Percentiles rank a stretch among this genome's conserved stretches.
These are phyloP conservation scores for Pomacea canaliculata DNA, from an alignment of 2,888 invertebrate species.

Conservation along the genomic window DNA sequence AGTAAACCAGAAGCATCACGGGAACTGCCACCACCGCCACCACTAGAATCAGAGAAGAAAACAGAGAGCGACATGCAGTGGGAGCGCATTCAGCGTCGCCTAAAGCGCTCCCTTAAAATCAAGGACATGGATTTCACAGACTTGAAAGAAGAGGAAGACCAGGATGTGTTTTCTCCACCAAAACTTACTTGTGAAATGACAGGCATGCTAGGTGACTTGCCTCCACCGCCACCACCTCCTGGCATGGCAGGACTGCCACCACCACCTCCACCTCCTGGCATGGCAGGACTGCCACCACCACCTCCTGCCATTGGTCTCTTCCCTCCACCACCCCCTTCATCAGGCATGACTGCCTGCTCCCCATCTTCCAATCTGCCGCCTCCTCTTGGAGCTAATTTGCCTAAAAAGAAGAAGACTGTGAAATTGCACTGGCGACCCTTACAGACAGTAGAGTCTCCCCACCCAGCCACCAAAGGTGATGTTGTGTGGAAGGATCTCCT, in stretches of 20 bases:
- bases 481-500: slow-evolving; percentile 66
- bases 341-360: slow-evolving; percentile 33
- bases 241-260: slow-evolving; percentile 50
- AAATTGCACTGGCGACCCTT: slow-evolving; percentile 97
- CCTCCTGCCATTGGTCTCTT: slow-evolving; percentile 36
- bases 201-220: slow-evolving; percentile 39
- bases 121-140: slow-evolving; percentile 98
- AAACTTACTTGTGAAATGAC: slow-evolving; percentile 19
- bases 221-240: slow-evolving; percentile 52
- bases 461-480: slow-evolving; percentile 52
- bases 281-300: slow-evolving; percentile 38
- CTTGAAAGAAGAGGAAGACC: slow-evolving; percentile 88
- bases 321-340: slow-evolving; percentile 50
- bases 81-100: slow-evolving; percentile 80
- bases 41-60: slow-evolving; percentile 76
- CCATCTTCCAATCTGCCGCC: slow-evolving; percentile 57
- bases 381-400: slow-evolving; percentile 56
- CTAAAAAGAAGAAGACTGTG: slow-evolving; percentile 88
- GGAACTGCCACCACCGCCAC: slow-evolving; percentile 39
- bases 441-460: slow-evolving; percentile 63
- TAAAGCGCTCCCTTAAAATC: slow-evolving; percentile 77
- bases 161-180: slow-evolving; percentile 72
- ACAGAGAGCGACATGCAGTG: slow-evolving; percentile 95
- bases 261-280: slow-evolving; percentile 44
- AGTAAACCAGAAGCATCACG: slow-evolving; percentile 26